Evolutionary conservation across 2,113 vertebrate genomes (phyloP).

Genomic region (Malaclemys terrapin): DNA sequence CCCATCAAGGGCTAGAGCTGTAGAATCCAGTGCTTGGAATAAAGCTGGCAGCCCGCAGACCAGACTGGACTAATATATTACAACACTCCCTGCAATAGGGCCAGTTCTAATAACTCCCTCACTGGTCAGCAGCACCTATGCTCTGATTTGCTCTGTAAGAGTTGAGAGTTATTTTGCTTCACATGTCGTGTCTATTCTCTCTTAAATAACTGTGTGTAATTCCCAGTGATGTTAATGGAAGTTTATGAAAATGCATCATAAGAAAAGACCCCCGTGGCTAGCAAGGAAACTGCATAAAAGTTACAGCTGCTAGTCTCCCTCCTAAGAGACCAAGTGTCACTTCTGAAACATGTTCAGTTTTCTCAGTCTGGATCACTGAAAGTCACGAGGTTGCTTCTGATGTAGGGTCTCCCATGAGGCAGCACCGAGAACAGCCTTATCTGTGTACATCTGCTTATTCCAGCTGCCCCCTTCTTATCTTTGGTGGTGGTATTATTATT

Average conservation of each 20-base stretch:
- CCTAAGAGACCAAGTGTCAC: background rate
- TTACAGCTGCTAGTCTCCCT: background rate
- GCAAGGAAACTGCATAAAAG: background rate
- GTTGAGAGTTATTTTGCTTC: background rate
- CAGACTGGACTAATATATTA: fast-evolving
- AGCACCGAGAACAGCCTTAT: background rate
- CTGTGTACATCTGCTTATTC: background rate
- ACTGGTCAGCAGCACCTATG: background rate
- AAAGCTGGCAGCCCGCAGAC: background rate
- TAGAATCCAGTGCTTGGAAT: background rate
- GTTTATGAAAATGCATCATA: background rate
- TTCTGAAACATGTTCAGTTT: background rate
- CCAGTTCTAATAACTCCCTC: background rate
- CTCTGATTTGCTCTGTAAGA: background rate
- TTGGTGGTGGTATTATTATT: background rate
- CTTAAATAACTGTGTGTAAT: background rate
- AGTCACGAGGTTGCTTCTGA: background rate
- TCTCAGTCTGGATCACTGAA: background rate
- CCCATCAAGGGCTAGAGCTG: background rate
- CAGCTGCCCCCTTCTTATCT: background rate
- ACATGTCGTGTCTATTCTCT: background rate
- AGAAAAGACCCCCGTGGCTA: background rate
- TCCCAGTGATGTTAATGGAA: background rate
- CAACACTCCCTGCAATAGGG: background rate
- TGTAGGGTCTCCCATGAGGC: background rate